Evolutionary conservation across 2,113 vertebrate genomes (phyloP), one percentile per base, ranked within the genome.

Genomic region (Rostratula benghalensis): DNA sequence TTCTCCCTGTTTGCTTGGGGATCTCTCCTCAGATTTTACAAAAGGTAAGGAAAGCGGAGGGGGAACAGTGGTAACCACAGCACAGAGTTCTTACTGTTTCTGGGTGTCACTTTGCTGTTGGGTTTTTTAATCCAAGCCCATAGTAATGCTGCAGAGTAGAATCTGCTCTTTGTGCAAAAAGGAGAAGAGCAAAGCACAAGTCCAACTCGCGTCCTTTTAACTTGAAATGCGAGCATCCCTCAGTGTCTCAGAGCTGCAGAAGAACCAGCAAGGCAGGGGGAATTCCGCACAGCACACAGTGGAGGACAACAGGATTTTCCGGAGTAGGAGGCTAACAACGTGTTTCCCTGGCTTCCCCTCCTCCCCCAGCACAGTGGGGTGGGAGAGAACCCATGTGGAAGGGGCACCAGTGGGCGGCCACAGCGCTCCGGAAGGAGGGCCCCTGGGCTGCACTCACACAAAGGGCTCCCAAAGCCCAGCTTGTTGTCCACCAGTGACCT

Each of bases 231-330:
- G 67, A 90, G 83, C 89, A 77, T 22, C 65, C 92, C 89, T 81
- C 74, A 30, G 0, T 6, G 65, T 77, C 77, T 93, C 90, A 39
- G 77, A 64, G 57, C 71, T 87, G 35, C 80, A 82, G 86, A 83
- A 96, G 87, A 67, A 59, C 11, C 70, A 78, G 56, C 21, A 61
- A 91, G 35, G 86, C 84, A 83, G 33, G 91, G 82, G 84, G 81
- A 95, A 89, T 92, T 97, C 88, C 12, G 7, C 83, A 84, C 45
- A 3, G 37, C 33, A 2, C 43, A 67, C 9, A 5, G 25, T 3
- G 0, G 28, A 75, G 88, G 87, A 93, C 68, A 94, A 95, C 93
- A 95, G 90, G 94, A 97, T 92, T 88, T 95, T 95, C 95, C 94
- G 88, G 79, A 83, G 93, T 61, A 67, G 1, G 3, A 87, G 73